A percentile compares a stretch with the other conserved stretches of the same genome.
Conservation (phyloP, 2,797 vertebrate species). For the Mallotus villosus region DNA sequence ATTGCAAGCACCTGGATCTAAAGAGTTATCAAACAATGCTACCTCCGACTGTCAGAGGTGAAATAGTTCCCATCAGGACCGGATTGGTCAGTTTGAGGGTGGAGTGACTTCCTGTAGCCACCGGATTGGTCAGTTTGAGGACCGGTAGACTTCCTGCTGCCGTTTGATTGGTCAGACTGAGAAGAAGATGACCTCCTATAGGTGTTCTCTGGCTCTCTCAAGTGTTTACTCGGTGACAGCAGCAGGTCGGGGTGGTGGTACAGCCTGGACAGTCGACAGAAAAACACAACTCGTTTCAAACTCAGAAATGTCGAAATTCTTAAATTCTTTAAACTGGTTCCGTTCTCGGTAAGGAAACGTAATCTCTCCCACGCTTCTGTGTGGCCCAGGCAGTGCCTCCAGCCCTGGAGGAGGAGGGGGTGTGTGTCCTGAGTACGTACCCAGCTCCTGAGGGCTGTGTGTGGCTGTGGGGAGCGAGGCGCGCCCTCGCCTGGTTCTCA, state of each 20-base stretch:
- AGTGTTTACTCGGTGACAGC: conserved; percentile 64
- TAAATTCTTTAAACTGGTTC: too few species aligned
- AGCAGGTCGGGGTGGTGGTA: conserved; percentile 70
- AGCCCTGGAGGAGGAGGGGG: background rate
- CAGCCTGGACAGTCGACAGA: conserved; percentile 43
- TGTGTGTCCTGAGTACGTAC: conserved; percentile 62
- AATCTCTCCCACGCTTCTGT: too few species aligned
- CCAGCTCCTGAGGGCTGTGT: conserved; percentile 74
- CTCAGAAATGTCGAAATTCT: background rate
- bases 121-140: conserved; percentile 69
- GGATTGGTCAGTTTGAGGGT: conserved; percentile 24
- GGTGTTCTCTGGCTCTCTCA: conserved; percentile 52
- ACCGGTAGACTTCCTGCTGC: conserved; percentile 72
- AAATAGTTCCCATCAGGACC: conserved; percentile 67
- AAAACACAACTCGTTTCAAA: background rate
- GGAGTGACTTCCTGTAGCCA: too few species aligned
- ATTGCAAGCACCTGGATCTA: background rate
- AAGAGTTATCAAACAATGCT: background rate
- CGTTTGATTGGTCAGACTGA: conserved; percentile 12
- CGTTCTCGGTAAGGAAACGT: too few species aligned
- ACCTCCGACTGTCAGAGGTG: conserved; percentile 63
- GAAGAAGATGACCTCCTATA: conserved; percentile 36
- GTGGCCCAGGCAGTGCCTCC: background rate
- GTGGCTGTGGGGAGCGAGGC: conserved; percentile 66
- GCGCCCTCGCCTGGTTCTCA: conserved; percentile 80